Base-by-base conservation (phyloP, 1,140 invertebrate species). In the Steinernema feltiae region DNA sequence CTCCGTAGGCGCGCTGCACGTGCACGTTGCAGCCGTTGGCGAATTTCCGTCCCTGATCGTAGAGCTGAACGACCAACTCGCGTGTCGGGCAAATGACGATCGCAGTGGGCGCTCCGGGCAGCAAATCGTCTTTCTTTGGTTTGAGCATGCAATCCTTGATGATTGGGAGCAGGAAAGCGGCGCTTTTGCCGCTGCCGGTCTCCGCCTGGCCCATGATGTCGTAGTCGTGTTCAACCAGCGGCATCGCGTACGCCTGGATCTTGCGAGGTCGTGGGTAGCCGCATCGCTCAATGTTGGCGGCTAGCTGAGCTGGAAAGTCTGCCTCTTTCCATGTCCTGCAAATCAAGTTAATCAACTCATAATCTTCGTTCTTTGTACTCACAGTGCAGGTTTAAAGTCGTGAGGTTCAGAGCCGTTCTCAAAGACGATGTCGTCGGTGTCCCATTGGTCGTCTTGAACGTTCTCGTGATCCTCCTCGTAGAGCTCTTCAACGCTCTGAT, bases 141-240 rank as follows among this genome's bases (percentile, higher is more conserved):
- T 15, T n/a, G 24, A 63, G 7, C 41, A 63, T 63, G 24, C 17
- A 1, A 24, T 63, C 48, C 48, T 48, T 77, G 21, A 77, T 76
- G 69, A 77, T 77, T 15, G 76, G 76, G 1, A 77, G 21, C 7
- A 77, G 24, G 74, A 77, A 77, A 24, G 76, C 76, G 7, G 7
- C 88, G 0, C 96, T 98, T 90, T 99, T 98, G 87, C 96, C 95
- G 35, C 93, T 94, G 82, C 93, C 93, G 78, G 96, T 98, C 89
- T 98, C 95, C 70, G 97, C 96, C 18, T 98, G 94, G 87, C 95
- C 96, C 85, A 98, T 98, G 82, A 99, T 97, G 86, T 98, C 96
- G 70, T 96, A 89, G 88, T 98, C 98, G 87, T 97, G 89, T 81
- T 98, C 88, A 73, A 96, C 96, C 88, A 98, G 98, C 0, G 97